These are phyloP conservation scores for Congeria kusceri DNA, from an alignment of 2,888 invertebrate species.

Conservation along the genomic window DNA sequence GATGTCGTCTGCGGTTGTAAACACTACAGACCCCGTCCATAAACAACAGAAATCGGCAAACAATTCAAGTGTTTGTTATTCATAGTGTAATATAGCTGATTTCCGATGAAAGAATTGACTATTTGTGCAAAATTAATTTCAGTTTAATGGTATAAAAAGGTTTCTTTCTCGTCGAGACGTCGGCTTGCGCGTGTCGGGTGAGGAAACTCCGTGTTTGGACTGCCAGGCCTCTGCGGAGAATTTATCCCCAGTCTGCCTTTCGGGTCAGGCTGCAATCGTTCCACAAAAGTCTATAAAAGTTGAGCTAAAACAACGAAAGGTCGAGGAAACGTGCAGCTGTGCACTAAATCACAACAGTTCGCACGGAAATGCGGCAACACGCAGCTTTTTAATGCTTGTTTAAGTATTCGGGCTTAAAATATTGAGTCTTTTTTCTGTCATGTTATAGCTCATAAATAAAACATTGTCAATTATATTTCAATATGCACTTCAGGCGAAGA, in stretches of 20 bases:
- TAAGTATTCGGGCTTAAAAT: no score
- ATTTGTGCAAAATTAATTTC: conserved; percentile 67
- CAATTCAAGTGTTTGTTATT: conserved; percentile 68
- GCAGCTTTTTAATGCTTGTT: no score
- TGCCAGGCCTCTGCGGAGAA: conserved; percentile 51
- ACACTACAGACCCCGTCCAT: conserved; percentile 46
- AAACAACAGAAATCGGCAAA: conserved; percentile 56
- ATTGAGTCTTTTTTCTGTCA: no score
- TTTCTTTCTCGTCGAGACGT: conserved; percentile 27
- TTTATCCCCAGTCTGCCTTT: conserved; percentile 52
- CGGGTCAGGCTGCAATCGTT: conserved; percentile 44
- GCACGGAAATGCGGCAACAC: not conserved
- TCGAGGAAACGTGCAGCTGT: conserved; percentile 58
- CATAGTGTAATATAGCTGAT: conserved; percentile 65
- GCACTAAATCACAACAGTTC: conserved; percentile 32
- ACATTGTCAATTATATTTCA: no score
- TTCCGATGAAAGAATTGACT: conserved; percentile 67
- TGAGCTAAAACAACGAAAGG: conserved; percentile 47
- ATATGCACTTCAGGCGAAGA: no score
- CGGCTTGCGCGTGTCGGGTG: conserved; percentile 57
- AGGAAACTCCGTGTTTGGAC: conserved; percentile 37
- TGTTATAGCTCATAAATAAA: no score
- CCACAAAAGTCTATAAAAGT: conserved; percentile 63
- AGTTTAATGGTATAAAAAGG: conserved; percentile 62
- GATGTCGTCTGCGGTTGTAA: conserved; percentile 42